Conservation (phyloP, 2,888 invertebrate species). For the Ormyrus labotus region DNA sequence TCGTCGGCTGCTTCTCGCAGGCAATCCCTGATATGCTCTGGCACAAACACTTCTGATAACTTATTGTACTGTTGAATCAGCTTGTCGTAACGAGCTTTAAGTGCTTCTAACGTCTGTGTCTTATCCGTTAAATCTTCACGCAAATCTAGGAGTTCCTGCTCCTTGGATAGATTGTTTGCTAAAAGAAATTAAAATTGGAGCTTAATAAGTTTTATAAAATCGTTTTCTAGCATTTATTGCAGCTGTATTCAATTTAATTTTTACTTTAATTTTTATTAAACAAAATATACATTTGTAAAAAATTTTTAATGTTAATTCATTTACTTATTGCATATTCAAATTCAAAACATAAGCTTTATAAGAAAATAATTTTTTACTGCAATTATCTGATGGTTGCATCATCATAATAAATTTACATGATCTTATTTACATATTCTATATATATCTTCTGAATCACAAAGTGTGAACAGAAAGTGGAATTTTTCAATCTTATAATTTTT, state of each 20-base stretch:
- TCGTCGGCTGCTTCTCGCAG: slow-evolving; percentile 80
- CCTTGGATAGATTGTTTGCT: slow-evolving; percentile 83
- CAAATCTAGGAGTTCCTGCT: slow-evolving; percentile 79
- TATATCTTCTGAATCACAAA: too few species aligned
- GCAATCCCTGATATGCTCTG: slow-evolving; percentile 83
- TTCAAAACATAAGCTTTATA: too few species aligned
- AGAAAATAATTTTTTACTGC: too few species aligned
- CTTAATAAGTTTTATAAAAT: slow-evolving; percentile 17
- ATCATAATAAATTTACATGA: too few species aligned
- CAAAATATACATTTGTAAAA: slow-evolving; percentile 16
- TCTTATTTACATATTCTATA: too few species aligned
- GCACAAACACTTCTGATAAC: slow-evolving; percentile 84
- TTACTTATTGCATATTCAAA: neutral
- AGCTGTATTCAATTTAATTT: neutral
- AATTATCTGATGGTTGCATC: too few species aligned
- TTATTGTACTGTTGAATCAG: slow-evolving; percentile 84
- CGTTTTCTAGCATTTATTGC: neutral
- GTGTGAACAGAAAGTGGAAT: too few species aligned
- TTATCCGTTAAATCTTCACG: slow-evolving; percentile 81
- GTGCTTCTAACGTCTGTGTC: slow-evolving; percentile 82
- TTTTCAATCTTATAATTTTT: too few species aligned
- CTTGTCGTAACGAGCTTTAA: slow-evolving; percentile 84
- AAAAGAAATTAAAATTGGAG: slow-evolving; percentile 66
- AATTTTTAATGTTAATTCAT: neutral
- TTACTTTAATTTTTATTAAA: slow-evolving; percentile 14